Evolutionary conservation across 2,888 invertebrate species (phyloP), one percentile per base, ranked within the genome.

Genomic region (Agonum fuliginosum): DNA sequence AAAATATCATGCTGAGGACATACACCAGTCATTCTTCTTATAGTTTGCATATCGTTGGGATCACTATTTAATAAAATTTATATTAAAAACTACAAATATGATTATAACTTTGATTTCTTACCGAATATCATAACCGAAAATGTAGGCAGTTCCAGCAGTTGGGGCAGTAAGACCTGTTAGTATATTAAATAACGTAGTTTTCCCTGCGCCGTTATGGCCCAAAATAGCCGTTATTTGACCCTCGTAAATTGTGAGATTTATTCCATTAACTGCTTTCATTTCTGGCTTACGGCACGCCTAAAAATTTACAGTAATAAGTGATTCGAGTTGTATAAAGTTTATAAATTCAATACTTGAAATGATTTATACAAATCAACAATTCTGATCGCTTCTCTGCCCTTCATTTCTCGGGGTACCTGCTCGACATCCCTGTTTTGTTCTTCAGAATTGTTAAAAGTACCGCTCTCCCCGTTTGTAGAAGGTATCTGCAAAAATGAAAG

Each of bases 1-100:
- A 96, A 89, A 4, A 95, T 93, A 82, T 96, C 95, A 82, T 95
- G 94, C 84, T 96, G 96, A 0, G 95, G 95, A 85, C 96, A 96
- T 3, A 96, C 93, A 0, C 96, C 96, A 0, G 94, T 95, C 93
- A 94, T 94, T 83, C 92, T 90, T 6, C 95, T 89, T 70, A 96
- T 93, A 85, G 92, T 90, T 80, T 91, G 90, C 93, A 95, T 92
- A 83, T 94, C 94, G 81, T 91, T 91, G 1, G 93, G 91, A 83
- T 95, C 92, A 80, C 92, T 91, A 27, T 71, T 71, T 24, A 20
- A 37, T 54, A 41, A 73, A 58, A 51, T 1, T 41, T 10, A 22
- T n/a, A 5, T 58, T 20, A 24, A 58, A 3, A 62, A 27, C 20
- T n/a, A 24, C 17, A 24, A n/a, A n/a, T 12, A 51, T 51, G 12